phyloP scores from a whole-genome alignment of 1,140 invertebrate species.

The Arctopsyche grandis region DNA sequence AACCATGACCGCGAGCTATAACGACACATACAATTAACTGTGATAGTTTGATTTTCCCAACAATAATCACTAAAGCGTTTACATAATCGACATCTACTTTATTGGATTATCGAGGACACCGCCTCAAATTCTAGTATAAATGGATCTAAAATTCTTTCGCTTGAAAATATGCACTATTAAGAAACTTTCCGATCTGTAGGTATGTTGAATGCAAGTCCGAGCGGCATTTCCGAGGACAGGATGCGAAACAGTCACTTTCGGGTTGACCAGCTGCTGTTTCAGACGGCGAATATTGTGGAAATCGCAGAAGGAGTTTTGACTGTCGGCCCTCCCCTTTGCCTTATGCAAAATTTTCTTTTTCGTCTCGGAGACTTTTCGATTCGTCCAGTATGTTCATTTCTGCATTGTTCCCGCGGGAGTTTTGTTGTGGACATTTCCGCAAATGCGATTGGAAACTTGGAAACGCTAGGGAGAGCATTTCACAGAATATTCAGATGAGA shows the following conservation, averaged over 20 bases:
- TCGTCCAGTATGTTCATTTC: slow-evolving; percentile 6
- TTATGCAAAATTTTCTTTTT: slow-evolving; percentile 26
- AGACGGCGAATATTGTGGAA: neutral
- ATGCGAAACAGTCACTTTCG: slow-evolving; percentile 6
- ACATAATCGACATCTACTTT: too few species aligned
- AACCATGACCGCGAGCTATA: slow-evolving; percentile 6
- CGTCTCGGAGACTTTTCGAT: slow-evolving; percentile 6
- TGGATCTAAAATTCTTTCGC: too few species aligned
- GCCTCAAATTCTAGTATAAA: too few species aligned
- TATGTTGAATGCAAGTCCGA: too few species aligned
- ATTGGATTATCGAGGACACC: too few species aligned
- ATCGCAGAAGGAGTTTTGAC: neutral
- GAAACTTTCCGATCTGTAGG: too few species aligned
- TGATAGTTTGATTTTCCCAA: too few species aligned
- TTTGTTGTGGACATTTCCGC: slow-evolving; percentile 3
- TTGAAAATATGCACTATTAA: too few species aligned
- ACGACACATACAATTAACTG: neutral
- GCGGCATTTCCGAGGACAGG: neutral
- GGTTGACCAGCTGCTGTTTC: neutral
- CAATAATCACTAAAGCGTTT: too few species aligned
- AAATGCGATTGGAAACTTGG: slow-evolving; percentile 25
- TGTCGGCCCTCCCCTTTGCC: neutral
- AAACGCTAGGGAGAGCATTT: neutral
- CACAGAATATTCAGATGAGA: neutral
- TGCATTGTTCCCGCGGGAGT: neutral